Conservation (phyloP, 1,140 invertebrate species). For the Drosophila chauvacae region DNA sequence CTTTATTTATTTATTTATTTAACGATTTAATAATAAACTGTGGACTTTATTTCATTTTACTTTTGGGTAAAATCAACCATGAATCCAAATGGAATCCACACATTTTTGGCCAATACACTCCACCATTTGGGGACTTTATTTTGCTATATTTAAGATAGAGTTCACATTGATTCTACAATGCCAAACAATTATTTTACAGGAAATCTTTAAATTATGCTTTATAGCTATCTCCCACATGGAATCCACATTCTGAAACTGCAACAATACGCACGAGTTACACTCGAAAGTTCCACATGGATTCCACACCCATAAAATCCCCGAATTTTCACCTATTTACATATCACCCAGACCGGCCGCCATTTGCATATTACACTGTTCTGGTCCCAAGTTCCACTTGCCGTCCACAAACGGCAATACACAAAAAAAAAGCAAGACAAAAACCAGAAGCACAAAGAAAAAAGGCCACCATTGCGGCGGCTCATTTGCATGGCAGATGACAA, state of each 20-base stretch:
- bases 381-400: slow-evolving; percentile 4
- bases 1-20: neutral
- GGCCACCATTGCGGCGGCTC: neutral
- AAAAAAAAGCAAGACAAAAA: neutral
- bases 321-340: slow-evolving; percentile 12
- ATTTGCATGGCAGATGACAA: slow-evolving; percentile 34
- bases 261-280: neutral
- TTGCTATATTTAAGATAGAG: too few relatives aligned
- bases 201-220: neutral
- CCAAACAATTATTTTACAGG: too few relatives aligned
- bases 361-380: neutral
- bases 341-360: neutral
- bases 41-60: neutral
- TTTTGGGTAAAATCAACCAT: neutral
- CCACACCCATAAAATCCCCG: neutral
- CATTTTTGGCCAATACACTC: too few relatives aligned
- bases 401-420: neutral
- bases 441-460: neutral
- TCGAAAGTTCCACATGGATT: neutral
- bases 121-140: too few relatives aligned
- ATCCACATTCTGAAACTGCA: neutral
- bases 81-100: neutral
- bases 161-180: too few relatives aligned
- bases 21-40: neutral
- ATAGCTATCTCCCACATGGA: neutral